Evolutionary conservation across 2,113 vertebrate genomes (phyloP).

Genomic region (Uropsilus gracilis): DNA sequence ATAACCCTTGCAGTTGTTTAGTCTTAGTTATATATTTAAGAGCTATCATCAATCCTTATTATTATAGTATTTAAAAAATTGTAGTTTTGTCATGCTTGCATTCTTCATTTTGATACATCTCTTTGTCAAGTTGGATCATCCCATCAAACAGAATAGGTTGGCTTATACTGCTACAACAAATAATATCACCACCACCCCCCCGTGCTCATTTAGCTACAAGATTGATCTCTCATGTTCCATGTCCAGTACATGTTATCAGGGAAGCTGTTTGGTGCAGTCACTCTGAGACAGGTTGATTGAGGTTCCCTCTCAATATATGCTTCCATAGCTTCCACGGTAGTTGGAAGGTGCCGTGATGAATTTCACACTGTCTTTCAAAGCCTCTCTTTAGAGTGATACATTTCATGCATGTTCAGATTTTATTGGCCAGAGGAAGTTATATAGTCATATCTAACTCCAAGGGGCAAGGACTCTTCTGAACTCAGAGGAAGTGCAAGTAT

Average conservation of each 20-base stretch:
- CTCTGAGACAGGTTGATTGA: not conserved
- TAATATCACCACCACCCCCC: too few species aligned
- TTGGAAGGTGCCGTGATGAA: not conserved
- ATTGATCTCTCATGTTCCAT: not conserved
- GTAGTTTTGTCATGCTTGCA: not conserved
- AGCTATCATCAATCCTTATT: not conserved
- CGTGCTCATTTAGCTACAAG: not conserved
- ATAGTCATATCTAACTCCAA: not conserved
- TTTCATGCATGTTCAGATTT: not conserved
- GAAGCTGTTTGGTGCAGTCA: not conserved
- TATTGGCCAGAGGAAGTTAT: not conserved
- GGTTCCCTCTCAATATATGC: not conserved
- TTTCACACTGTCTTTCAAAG: not conserved
- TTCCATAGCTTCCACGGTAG: not conserved
- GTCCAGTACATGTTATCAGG: not conserved
- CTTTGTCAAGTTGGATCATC: not conserved
- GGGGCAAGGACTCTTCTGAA: not conserved
- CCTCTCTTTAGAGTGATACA: not conserved
- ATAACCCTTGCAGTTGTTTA: not conserved
- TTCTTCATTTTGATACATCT: constrained; percentile 3
- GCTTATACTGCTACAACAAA: not conserved
- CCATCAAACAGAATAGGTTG: not conserved
- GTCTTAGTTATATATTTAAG: not conserved
- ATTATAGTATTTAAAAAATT: not conserved
- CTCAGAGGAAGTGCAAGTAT: not conserved